phyloP scores from a whole-genome alignment of 2,888 invertebrate species.

The Cremastinae sp. region DNA sequence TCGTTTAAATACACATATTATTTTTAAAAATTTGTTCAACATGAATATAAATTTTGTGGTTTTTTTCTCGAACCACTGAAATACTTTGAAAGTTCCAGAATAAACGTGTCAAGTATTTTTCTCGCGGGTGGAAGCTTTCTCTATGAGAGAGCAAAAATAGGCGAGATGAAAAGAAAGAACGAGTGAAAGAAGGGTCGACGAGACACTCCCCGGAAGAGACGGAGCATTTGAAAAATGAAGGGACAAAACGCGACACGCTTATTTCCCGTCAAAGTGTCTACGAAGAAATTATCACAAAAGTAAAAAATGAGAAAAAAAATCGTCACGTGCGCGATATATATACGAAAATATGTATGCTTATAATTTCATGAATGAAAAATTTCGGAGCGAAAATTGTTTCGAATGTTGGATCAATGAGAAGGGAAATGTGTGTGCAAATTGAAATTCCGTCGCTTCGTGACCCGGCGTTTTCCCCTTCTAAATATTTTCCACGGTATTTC shows the following conservation, averaged over 20 bases:
- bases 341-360: too few species aligned
- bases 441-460: constrained; percentile 12
- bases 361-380: too few species aligned
- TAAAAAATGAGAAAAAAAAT: too few species aligned
- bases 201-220: constrained; percentile 58
- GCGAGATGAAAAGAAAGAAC: constrained; percentile 13
- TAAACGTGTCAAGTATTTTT: constrained; percentile 1
- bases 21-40: too few species aligned
- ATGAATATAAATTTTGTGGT: too few species aligned
- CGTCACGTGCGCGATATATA: too few species aligned
- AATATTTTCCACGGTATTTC: constrained; percentile 22
- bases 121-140: constrained; percentile 6
- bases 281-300: neutral
- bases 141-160: constrained; percentile 22
- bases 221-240: constrained; percentile 27
- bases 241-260: constrained; percentile 19
- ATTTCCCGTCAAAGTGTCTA: constrained; percentile 21
- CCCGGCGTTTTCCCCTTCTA: constrained; percentile 11
- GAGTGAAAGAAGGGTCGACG: constrained; percentile 18
- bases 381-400: too few species aligned
- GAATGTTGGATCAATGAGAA: too few species aligned
- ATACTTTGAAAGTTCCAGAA: neutral
- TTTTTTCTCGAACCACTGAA: neutral
- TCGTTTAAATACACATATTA: too few species aligned
- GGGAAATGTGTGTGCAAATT: neutral